These are phyloP conservation scores for Malurus splendens DNA, from an alignment of 2,797 vertebrate genomes.

Conservation along the genomic window DNA sequence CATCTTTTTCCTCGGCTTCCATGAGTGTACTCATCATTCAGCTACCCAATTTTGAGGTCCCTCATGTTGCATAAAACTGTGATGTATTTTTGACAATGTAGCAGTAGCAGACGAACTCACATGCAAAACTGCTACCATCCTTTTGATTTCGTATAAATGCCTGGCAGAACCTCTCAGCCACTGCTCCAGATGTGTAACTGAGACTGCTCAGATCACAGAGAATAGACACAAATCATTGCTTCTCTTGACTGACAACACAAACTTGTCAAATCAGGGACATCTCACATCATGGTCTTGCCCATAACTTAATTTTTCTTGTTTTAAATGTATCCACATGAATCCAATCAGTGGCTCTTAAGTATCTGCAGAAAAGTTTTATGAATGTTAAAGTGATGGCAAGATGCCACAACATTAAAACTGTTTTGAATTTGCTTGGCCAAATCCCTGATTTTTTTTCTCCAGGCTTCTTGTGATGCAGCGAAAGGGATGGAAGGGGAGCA, in stretches of 20 bases:
- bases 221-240: background rate
- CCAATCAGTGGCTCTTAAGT: background rate
- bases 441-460: background rate
- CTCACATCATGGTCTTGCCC: background rate
- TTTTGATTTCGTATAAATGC: background rate
- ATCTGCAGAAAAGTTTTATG: background rate
- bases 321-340: background rate
- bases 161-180: background rate
- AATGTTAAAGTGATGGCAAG: background rate
- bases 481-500: background rate
- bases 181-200: background rate
- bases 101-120: background rate
- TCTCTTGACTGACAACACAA: background rate
- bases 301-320: background rate
- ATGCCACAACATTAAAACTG: background rate
- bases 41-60: background rate
- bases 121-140: background rate
- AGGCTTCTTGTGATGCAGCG: background rate
- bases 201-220: background rate
- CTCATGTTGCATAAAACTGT: background rate
- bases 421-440: background rate
- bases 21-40: background rate
- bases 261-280: background rate
- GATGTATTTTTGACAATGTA: background rate
- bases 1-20: background rate